Evolutionary conservation across 2,888 invertebrate genomes (phyloP).

Genomic region (Phlogophora meticulosa): DNA sequence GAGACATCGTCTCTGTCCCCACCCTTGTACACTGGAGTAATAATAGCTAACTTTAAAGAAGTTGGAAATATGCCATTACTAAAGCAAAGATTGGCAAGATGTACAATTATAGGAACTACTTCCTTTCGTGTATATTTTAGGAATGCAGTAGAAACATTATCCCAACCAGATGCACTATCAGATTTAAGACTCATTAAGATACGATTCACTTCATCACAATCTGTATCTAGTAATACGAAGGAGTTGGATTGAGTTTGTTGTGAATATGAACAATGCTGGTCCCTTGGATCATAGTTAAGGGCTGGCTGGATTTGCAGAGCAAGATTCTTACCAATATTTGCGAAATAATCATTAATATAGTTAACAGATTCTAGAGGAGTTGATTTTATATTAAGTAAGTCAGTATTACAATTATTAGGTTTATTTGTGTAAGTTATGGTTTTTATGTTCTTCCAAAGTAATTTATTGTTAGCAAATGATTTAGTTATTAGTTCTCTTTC

Average conservation of each 20-base stretch:
- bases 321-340: neutral
- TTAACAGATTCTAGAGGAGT: too few relatives aligned
- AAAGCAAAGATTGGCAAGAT: conserved; percentile 3
- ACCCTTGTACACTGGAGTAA: too few relatives aligned
- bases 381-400: too few relatives aligned
- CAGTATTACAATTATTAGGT: too few relatives aligned
- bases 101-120: conserved; percentile 1
- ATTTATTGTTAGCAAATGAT: too few relatives aligned
- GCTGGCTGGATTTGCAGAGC: conserved; percentile 9
- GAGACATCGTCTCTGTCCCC: too few relatives aligned
- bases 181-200: conserved; percentile 15
- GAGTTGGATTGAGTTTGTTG: neutral
- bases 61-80: too few relatives aligned
- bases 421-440: too few relatives aligned
- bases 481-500: too few relatives aligned
- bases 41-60: too few relatives aligned
- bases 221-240: conserved; percentile 10
- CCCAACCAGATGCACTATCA: conserved; percentile 4
- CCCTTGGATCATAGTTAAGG: neutral
- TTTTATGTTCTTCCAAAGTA: too few relatives aligned
- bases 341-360: too few relatives aligned
- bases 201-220: conserved; percentile 1
- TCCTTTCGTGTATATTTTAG: conserved; percentile 8
- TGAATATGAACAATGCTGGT: neutral
- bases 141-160: conserved; percentile 2